Conservation (phyloP, 2,888 invertebrate species). For the Subacronicta megacephala region DNA sequence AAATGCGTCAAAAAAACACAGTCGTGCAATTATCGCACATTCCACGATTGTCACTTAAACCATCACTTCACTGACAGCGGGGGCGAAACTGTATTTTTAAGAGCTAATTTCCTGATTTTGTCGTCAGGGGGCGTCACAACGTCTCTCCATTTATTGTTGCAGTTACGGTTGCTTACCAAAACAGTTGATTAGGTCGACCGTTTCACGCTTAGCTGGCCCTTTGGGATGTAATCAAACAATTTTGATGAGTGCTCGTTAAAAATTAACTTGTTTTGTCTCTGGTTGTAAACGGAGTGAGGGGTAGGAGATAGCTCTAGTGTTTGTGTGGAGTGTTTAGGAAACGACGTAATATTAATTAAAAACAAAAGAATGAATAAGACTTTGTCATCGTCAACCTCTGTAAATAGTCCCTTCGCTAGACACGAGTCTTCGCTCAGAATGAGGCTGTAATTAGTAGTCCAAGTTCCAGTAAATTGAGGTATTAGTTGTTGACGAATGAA, state of each 20-base stretch:
- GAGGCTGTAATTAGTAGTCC: too few relatives aligned
- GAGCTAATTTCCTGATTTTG: constrained; percentile 74
- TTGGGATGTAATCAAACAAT: constrained; percentile 82
- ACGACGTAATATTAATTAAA: constrained; percentile 6
- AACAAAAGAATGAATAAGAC: neutral
- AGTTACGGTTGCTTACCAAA: constrained; percentile 64
- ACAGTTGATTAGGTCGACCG: constrained; percentile 74
- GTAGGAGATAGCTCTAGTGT: constrained; percentile 30
- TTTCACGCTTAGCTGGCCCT: constrained; percentile 74
- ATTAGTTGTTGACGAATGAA: too few relatives aligned
- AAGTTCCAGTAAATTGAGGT: too few relatives aligned
- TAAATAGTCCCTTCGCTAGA: too few relatives aligned
- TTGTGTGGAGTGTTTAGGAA: constrained; percentile 24
- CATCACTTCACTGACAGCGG: constrained; percentile 24
- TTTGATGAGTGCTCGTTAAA: constrained; percentile 80
- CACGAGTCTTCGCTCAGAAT: too few relatives aligned
- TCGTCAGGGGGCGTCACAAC: constrained; percentile 57
- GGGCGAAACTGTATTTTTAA: constrained; percentile 67
- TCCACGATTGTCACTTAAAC: constrained; percentile 12
- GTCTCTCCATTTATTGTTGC: constrained; percentile 66
- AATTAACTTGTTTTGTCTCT: constrained; percentile 79
- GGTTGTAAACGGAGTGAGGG: constrained; percentile 34
- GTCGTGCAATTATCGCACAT: constrained; percentile 1
- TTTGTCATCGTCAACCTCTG: too few relatives aligned
- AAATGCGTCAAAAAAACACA: constrained; percentile 12